phyloP scores from a whole-genome alignment of 2,888 invertebrate genomes.

The Allygus modestus region DNA sequence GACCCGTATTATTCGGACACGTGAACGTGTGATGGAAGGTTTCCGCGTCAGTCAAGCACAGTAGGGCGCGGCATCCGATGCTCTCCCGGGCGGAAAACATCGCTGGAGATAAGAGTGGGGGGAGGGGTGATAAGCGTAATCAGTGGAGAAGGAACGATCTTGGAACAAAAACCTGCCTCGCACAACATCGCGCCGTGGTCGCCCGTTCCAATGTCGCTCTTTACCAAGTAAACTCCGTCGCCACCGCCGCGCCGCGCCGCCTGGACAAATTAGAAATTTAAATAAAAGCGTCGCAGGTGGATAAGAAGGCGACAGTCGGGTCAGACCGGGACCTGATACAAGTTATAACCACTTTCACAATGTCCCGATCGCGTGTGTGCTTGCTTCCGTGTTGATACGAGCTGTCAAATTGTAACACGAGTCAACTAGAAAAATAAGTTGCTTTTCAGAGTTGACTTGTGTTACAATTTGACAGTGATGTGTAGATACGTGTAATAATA shows the following conservation, averaged over 20 bases:
- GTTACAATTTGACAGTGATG: too few species aligned
- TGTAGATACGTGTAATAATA: too few species aligned
- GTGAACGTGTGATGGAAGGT: conserved; percentile 14
- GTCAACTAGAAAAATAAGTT: too few species aligned
- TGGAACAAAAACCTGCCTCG: conserved; percentile 24
- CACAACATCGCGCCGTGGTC: neutral
- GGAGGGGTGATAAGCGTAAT: conserved; percentile 15
- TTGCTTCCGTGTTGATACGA: too few species aligned
- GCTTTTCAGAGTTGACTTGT: too few species aligned
- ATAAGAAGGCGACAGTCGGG: neutral
- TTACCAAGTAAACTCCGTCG: conserved; percentile 38
- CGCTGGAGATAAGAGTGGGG: neutral
- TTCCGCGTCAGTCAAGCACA: conserved; percentile 14
- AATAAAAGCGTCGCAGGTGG: conserved; percentile 18
- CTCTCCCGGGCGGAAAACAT: neutral
- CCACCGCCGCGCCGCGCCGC: conserved; percentile 3
- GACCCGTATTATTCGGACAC: neutral
- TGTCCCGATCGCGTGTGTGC: too few species aligned
- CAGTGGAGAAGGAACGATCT: neutral
- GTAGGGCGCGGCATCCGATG: neutral
- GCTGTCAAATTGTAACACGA: too few species aligned
- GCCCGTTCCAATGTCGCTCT: neutral
- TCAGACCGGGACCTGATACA: too few species aligned
- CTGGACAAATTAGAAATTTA: conserved; percentile 26
- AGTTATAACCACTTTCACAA: too few species aligned